These are phyloP conservation scores for Polypedilum vanderplanki DNA, from an alignment of 1,140 invertebrate genomes.

Conservation along the genomic window DNA sequence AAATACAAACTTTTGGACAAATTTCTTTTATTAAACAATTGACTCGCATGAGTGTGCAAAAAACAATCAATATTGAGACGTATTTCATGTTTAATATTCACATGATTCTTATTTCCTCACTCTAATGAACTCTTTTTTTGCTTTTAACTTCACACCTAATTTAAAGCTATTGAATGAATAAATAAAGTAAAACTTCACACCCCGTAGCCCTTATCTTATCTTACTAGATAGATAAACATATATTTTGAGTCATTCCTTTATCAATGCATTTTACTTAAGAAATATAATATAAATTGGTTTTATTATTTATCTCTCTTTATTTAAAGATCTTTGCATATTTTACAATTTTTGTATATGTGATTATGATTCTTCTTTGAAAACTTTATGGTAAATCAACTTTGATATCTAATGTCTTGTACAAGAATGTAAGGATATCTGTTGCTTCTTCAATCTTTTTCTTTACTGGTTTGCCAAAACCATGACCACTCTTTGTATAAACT, in stretches of 20 bases:
- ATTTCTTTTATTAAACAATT: slow-evolving; percentile 31
- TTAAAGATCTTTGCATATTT: too few species aligned
- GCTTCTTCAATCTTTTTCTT: slow-evolving; percentile 67
- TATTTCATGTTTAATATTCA: background rate
- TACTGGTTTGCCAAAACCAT: slow-evolving; percentile 95
- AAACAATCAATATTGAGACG: too few species aligned
- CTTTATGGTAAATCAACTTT: slow-evolving; percentile 44
- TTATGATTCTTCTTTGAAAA: background rate
- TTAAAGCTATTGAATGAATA: background rate
- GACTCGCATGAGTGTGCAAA: too few species aligned
- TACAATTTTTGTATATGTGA: too few species aligned
- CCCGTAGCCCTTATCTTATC: too few species aligned
- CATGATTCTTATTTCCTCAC: background rate
- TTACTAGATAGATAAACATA: too few species aligned
- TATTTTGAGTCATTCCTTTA: too few species aligned
- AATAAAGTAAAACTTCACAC: background rate
- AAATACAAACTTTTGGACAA: slow-evolving; percentile 39
- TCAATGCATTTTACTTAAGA: too few species aligned
- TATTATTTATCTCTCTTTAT: too few species aligned
- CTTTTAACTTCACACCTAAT: background rate
- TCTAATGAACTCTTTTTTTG: background rate
- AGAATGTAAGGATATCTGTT: slow-evolving; percentile 80
- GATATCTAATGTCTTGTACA: slow-evolving; percentile 67
- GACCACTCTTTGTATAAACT: slow-evolving; percentile 92
- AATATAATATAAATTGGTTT: too few species aligned